A percentile compares a stretch with the other conserved stretches of the same genome.
These are phyloP conservation scores for Hypsibius dujardini DNA, from an alignment of 1,140 invertebrate species.

Conservation along the genomic window DNA sequence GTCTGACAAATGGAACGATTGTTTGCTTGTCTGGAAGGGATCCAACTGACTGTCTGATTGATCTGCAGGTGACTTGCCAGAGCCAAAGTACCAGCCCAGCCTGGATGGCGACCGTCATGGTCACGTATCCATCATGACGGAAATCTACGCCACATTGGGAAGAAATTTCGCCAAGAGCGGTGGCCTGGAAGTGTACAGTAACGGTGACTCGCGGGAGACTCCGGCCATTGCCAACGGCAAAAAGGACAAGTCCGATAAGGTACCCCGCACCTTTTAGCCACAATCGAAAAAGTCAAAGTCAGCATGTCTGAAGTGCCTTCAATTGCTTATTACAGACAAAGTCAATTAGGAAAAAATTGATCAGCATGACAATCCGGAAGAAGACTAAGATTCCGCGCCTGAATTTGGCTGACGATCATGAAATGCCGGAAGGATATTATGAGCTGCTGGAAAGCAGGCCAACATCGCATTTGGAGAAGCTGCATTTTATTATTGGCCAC, in stretches of 20 bases:
- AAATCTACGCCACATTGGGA: constrained; percentile 88
- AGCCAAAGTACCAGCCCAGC: constrained; percentile 70
- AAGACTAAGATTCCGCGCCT: constrained; percentile 84
- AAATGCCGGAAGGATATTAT: constrained; percentile 78
- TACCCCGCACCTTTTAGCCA: background rate
- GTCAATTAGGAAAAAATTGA: constrained; percentile 71
- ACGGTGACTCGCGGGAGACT: background rate
- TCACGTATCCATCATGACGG: constrained; percentile 94
- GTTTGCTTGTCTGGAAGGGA: too few species aligned
- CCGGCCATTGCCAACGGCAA: background rate
- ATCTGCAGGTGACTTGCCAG: constrained; percentile 66
- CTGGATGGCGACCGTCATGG: constrained; percentile 57
- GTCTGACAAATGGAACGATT: too few species aligned
- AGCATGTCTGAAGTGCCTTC: background rate
- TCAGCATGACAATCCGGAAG: constrained; percentile 81
- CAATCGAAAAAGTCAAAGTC: too few species aligned
- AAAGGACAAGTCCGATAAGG: background rate
- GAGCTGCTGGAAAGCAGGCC: constrained; percentile 87
- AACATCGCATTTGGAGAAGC: constrained; percentile 88
- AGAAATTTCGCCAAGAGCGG: constrained; percentile 65
- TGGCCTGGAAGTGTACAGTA: constrained; percentile 25
- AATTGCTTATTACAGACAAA: background rate
- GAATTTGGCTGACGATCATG: constrained; percentile 69
- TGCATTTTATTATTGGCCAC: constrained; percentile 98
- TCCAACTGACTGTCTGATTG: too few species aligned